phyloP scores from a whole-genome alignment of 2,113 vertebrate species.

The Atherinomorus stipes region DNA sequence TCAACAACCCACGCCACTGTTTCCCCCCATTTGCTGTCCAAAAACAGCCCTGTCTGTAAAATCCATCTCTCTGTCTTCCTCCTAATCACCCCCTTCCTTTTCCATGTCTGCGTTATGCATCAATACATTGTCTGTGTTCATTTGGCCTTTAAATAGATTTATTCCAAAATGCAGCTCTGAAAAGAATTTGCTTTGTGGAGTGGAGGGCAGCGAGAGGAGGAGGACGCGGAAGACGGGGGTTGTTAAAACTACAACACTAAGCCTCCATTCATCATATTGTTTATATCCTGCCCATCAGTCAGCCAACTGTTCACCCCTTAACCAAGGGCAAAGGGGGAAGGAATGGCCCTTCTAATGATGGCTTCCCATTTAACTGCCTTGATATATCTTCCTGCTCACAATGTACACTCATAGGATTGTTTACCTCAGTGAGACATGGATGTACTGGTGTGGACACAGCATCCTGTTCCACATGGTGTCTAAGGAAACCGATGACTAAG shows the following conservation, averaged over 20 bases:
- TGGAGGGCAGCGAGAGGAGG: constrained; percentile 59
- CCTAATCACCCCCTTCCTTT: constrained; percentile 47
- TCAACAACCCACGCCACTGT: constrained; percentile 68
- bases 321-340: constrained; percentile 45
- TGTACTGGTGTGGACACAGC: constrained; percentile 16
- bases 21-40: constrained; percentile 71
- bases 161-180: constrained; percentile 72
- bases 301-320: constrained; percentile 71
- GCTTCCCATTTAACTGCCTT: constrained; percentile 29
- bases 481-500: constrained; percentile 57
- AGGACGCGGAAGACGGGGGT: constrained; percentile 32
- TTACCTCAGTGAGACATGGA: constrained; percentile 42
- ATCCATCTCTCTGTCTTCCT: constrained; percentile 67
- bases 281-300: constrained; percentile 70
- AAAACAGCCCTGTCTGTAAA: constrained; percentile 80
- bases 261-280: constrained; percentile 80
- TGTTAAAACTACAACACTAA: constrained; percentile 74
- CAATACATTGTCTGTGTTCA: constrained; percentile 80
- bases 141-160: constrained; percentile 84
- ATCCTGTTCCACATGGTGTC: constrained; percentile 40
- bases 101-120: constrained; percentile 73
- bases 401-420: constrained; percentile 38
- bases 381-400: constrained; percentile 41
- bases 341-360: constrained; percentile 26
- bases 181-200: constrained; percentile 80